Conservation (phyloP, 64 coral and sea anemone species). For the Porites australiensis region DNA sequence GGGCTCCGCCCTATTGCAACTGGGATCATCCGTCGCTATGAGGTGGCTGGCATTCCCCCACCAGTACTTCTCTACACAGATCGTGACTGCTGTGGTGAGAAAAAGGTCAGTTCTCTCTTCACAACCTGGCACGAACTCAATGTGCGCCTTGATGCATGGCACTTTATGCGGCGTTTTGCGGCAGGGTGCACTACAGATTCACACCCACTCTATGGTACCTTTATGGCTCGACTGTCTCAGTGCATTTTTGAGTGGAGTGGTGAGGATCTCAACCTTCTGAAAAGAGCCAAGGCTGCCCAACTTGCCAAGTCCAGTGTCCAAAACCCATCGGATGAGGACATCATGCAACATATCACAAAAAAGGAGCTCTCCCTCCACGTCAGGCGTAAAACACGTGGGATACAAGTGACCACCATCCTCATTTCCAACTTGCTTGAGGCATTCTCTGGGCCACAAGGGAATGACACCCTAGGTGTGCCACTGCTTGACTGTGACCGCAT, state of each 20-base stretch:
- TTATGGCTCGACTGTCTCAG: too few relatives aligned
- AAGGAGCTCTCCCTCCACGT: constrained; percentile 43
- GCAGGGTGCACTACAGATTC: too few relatives aligned
- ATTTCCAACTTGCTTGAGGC: constrained; percentile 20
- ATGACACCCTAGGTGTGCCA: constrained; percentile 68
- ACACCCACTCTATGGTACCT: too few relatives aligned
- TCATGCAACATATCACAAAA: constrained; percentile 23
- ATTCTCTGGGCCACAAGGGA: constrained; percentile 55
- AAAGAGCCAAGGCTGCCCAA: too few relatives aligned
- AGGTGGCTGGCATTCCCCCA: constrained; percentile 11
- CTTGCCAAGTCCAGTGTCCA: not conserved
- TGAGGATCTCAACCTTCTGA: too few relatives aligned
- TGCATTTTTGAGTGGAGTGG: too few relatives aligned
- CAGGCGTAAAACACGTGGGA: constrained; percentile 26
- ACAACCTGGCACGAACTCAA: too few relatives aligned
- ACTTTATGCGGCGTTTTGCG: too few relatives aligned
- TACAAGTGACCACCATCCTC: not conserved
- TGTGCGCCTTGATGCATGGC: too few relatives aligned
- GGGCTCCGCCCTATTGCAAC: constrained; percentile 62
- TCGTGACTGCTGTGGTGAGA: constrained; percentile 71
- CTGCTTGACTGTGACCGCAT: constrained; percentile 43
- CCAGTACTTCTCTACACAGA: constrained; percentile 65
- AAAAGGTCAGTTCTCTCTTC: too few relatives aligned
- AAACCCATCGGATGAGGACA: constrained; percentile 16
- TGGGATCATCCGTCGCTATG: constrained; percentile 30